Percentiles rank a stretch among this genome's conserved stretches.
These are phyloP conservation scores for Ramazzottius varieornatus DNA, from an alignment of 2,888 invertebrate species.

Conservation along the genomic window DNA sequence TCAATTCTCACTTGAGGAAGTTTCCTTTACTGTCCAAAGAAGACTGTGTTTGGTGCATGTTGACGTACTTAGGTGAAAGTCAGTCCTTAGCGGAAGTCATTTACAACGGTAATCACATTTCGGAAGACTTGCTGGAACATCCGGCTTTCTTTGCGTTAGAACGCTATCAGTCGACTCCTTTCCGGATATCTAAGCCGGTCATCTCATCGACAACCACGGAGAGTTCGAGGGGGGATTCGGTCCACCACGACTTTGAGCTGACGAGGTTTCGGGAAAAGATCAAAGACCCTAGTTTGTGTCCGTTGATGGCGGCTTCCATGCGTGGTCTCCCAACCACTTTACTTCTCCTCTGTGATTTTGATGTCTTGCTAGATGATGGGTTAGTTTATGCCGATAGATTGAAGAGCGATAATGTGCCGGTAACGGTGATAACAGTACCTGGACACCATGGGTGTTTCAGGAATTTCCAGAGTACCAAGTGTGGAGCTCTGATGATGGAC, in stretches of 20 bases:
- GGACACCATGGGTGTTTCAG: neutral
- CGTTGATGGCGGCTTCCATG: constrained; percentile 13
- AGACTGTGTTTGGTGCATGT: neutral
- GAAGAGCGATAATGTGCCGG: constrained; percentile 12
- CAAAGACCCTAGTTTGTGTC: constrained; percentile 12
- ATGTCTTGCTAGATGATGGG: constrained; percentile 19
- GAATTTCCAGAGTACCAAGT: neutral
- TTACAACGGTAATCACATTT: neutral
- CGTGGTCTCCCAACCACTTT: constrained; percentile 15
- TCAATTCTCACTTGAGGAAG: constrained; percentile 12
- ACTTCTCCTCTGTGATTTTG: constrained; percentile 18
- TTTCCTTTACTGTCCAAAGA: neutral
- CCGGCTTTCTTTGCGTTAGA: neutral
- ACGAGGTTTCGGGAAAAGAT: constrained; percentile 2
- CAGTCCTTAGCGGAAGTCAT: neutral
- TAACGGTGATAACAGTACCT: constrained; percentile 8
- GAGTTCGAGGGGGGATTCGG: too few species aligned
- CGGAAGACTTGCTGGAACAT: neutral
- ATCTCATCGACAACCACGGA: neutral
- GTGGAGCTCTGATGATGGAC: neutral
- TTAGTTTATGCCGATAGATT: constrained; percentile 17
- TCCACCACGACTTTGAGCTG: too few species aligned
- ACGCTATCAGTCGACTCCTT: neutral
- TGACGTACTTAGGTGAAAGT: neutral
- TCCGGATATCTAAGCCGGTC: neutral